Base-by-base conservation (phyloP, 1,140 invertebrate genomes). In the Wasmannia auropunctata region DNA sequence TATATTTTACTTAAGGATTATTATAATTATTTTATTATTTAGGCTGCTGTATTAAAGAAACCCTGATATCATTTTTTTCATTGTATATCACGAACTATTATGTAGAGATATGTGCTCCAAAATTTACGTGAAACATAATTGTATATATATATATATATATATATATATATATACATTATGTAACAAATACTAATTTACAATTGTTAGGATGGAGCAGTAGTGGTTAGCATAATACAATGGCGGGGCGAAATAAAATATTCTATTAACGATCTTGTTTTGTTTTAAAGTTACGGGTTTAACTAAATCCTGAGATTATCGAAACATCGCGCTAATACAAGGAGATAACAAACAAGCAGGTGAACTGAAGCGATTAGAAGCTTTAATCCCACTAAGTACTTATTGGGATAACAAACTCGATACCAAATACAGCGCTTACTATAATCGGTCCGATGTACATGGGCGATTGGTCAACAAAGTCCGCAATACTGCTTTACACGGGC, bases 301-400 rank as follows among this genome's bases (percentile, higher is more conserved):
- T n/a, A 69, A 72, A 81, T 72, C 65, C 49, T 56, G 25, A 81
- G 79, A 70, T 81, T 72, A 72, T 81, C 14, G 51, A n/a, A 81
- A 72, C 19, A 72, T 58, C 10, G 22, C 10, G 65, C 19, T 58
- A 83, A 83, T 46, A 81, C 51, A 43, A 58, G 65, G 40, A 34
- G 67, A 83, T 74, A 49, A 72, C 67, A 83, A 83, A 72, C 54
- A 83, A 74, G 65, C 34, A 25, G 49, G 4, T 72, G 34, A 81
- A 83, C 14, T 72, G 19, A 83, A 74, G 67, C 51, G 51, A 83
- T 83, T 83, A 58, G n/a, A 58, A 46, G 37, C 67, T 46, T 34
- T 83, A 58, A 83, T 83, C 51, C 51, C 37, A 34, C 25, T 56
- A 83, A 74, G 67, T 72, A 83, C 67, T 58, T 81, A 72, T 58